phyloP scores from a whole-genome alignment of 2,888 invertebrate genomes.

The Chrysolina oricalcia region DNA sequence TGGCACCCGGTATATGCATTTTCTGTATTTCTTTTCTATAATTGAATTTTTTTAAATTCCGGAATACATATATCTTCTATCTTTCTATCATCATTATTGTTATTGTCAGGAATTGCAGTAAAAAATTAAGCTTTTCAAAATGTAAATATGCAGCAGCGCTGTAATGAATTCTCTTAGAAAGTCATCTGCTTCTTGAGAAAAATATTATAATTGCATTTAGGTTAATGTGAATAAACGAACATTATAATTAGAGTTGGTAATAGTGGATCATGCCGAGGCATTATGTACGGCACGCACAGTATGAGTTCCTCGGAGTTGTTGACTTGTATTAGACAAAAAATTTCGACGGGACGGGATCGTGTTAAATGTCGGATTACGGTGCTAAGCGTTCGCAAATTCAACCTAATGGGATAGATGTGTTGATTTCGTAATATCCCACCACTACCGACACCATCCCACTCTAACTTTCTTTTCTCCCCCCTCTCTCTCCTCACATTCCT shows the following conservation, averaged over 20 bases:
- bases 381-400: conserved; percentile 49
- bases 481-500: too few relatives aligned
- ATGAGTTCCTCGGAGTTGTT: conserved; percentile 39
- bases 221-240: neutral
- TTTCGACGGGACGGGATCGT: conserved; percentile 45
- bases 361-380: conserved; percentile 45
- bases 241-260: neutral
- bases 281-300: conserved; percentile 3
- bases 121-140: too few relatives aligned
- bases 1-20: too few relatives aligned
- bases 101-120: neutral
- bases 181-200: neutral
- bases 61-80: too few relatives aligned
- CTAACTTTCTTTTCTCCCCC: too few relatives aligned
- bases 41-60: too few relatives aligned
- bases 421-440: conserved; percentile 40
- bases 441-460: too few relatives aligned
- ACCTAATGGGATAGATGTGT: conserved; percentile 41
- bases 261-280: neutral
- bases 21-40: too few relatives aligned
- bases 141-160: too few relatives aligned
- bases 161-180: too few relatives aligned
- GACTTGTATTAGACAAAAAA: conserved; percentile 49
- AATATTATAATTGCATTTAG: neutral
- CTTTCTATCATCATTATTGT: too few relatives aligned